Base-by-base conservation (phyloP, 2,888 invertebrate genomes). In the Acanthosepion lycidas region DNA sequence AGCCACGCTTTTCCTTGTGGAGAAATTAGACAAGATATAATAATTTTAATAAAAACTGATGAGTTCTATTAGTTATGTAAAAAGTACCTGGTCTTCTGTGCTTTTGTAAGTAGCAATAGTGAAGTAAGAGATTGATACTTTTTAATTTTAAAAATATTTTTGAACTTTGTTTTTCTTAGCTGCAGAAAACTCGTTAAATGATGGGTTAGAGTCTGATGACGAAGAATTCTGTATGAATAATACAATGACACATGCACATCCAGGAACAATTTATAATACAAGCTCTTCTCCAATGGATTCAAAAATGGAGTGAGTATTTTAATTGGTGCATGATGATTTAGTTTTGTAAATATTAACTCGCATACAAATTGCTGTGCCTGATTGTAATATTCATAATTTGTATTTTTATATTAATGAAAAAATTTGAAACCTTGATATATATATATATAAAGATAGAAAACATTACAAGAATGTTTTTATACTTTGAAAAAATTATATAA, bases 221-320 rank as follows among this genome's bases (percentile, higher is more conserved):
- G 97, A 97, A 5, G 78, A 78, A 78, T 78, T 78, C 18, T 78
- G 64, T 96, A 96, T 95, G 96, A 94, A 96, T 95, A 95, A 94
- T 96, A 48, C 96, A 96, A 93, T 95, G 28, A 95, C 95, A 51
- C 95, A 95, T 55, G 95, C 95, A 20, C 94, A 95, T 91, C 91
- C 94, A 42, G 94, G 94, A n/a, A 95, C 95, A 94, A 28, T 94
- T 91, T 94, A 95, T 94, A 91, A 55, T 92, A 94, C 94, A 18
- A 48, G 94, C 26, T 95, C 95, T 93, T 94, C 94, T 93, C 78
- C 95, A 64, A 91, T 95, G 94, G 97, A 97, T 96, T 95, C 96
- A 95, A 97, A 97, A 96, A 97, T 97, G 97, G 97, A 97, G 97
- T 97, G 96, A 97, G 97, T 97, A 93, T 12, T 78, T 78, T 28